phyloP scores from a whole-genome alignment of 30 jellyfish, hydroid and myxozoan genomes.

The Turritopsis rubra region DNA sequence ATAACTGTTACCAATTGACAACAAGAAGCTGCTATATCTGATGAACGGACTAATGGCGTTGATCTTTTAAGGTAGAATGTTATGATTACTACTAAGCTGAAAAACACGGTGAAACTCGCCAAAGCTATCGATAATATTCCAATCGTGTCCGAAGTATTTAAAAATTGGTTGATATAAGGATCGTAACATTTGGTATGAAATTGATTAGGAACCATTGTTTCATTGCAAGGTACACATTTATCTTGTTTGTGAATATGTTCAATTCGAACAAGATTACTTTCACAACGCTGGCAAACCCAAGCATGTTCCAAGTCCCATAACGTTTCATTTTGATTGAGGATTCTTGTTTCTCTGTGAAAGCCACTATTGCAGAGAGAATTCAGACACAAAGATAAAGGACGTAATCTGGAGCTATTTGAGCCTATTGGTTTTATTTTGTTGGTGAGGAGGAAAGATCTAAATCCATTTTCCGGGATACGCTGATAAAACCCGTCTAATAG shows the following conservation, averaged over 20 bases:
- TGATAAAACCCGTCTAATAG: not conserved
- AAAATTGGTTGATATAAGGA: not conserved
- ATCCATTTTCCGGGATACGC: not conserved
- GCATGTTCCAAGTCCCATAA: not conserved
- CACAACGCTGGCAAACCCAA: not conserved
- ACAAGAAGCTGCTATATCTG: not conserved
- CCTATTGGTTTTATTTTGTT: not conserved
- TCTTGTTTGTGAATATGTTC: not conserved
- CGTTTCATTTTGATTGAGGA: not conserved
- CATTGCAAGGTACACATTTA: constrained; percentile 4
- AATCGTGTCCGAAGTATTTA: not conserved
- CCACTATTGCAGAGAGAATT: not conserved
- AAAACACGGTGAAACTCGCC: not conserved
- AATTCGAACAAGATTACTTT: not conserved
- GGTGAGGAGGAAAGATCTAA: not conserved
- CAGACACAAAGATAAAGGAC: not conserved
- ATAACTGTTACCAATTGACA: not conserved
- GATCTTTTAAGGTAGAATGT: not conserved
- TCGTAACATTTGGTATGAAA: not conserved
- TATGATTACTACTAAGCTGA: not conserved
- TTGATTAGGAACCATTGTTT: not conserved
- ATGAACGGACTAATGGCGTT: not conserved
- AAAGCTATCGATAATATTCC: not conserved
- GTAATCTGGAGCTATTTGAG: not conserved
- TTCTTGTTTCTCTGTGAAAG: not conserved